Evolutionary conservation across 2,797 vertebrate species (phyloP).

Genomic region (Podarcis lilfordi): DNA sequence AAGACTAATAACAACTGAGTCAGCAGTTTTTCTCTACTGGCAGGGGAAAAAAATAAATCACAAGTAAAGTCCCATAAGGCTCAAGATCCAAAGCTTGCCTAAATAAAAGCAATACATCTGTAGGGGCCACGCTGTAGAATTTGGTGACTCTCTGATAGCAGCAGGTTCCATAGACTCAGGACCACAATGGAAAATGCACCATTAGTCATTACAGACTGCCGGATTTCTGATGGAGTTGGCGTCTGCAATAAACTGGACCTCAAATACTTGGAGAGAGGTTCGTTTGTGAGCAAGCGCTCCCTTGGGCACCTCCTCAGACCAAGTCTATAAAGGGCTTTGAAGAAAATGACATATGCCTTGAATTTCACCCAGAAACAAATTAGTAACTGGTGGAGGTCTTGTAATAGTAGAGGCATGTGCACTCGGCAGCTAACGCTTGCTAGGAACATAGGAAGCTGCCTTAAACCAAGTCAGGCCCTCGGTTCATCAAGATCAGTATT

Average conservation of each 20-base stretch:
- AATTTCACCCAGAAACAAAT: background rate
- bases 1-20: background rate
- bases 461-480: too few relatives aligned
- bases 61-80: background rate
- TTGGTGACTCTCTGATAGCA: background rate
- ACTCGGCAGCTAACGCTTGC: background rate
- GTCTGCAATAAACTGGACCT: background rate
- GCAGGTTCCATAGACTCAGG: background rate
- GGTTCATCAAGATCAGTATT: too few relatives aligned
- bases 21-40: background rate
- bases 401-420: background rate
- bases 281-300: background rate
- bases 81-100: background rate
- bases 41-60: too few relatives aligned
- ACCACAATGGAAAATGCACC: background rate
- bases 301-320: background rate
- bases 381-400: background rate
- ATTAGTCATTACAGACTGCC: background rate
- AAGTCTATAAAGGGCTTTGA: background rate
- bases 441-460: too few relatives aligned
- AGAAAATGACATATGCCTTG: background rate
- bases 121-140: background rate
- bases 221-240: background rate
- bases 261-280: background rate
- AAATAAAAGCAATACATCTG: background rate